Conservation (phyloP, 2,113 vertebrate species). For the Arenaria interpres region DNA sequence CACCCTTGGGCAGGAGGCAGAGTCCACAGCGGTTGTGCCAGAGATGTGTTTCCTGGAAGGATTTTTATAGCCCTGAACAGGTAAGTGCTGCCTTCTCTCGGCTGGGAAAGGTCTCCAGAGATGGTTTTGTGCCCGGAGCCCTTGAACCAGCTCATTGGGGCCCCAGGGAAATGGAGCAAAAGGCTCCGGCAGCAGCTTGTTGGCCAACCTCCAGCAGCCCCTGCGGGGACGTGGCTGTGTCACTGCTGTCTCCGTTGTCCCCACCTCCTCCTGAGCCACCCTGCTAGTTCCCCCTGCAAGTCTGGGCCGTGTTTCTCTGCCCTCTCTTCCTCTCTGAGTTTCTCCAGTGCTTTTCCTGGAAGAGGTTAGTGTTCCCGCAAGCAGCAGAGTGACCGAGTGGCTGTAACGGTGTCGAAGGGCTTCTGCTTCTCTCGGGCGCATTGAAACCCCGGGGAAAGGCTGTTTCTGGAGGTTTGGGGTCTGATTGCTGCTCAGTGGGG, state of each 20-base stretch:
- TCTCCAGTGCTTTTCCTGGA: neutral
- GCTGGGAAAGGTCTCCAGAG: neutral
- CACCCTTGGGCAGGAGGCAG: neutral
- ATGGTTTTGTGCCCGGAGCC: neutral
- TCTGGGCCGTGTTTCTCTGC: neutral
- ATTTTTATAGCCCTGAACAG: neutral
- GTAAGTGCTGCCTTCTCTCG: neutral
- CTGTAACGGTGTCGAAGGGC: rapidly evolving
- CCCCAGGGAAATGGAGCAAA: neutral
- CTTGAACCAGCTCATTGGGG: neutral
- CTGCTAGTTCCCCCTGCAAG: neutral
- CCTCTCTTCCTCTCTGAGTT: neutral
- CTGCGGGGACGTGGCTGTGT: neutral
- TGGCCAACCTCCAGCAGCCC: neutral
- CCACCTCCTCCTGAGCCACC: neutral
- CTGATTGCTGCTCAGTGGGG: rapidly evolving
- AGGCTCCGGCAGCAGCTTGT: neutral
- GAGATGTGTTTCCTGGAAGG: neutral
- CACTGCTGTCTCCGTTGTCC: neutral
- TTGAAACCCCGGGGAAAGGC: rapidly evolving
- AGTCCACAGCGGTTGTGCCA: rapidly evolving
- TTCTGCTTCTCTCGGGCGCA: neutral
- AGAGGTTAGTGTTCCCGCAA: neutral
- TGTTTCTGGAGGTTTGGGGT: neutral
- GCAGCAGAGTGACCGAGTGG: too few species aligned